A percentile compares a stretch with the other conserved stretches of the same genome.
These are phyloP conservation scores for Lithobates sylvaticus DNA, from an alignment of 2,797 vertebrate genomes.

Conservation along the genomic window DNA sequence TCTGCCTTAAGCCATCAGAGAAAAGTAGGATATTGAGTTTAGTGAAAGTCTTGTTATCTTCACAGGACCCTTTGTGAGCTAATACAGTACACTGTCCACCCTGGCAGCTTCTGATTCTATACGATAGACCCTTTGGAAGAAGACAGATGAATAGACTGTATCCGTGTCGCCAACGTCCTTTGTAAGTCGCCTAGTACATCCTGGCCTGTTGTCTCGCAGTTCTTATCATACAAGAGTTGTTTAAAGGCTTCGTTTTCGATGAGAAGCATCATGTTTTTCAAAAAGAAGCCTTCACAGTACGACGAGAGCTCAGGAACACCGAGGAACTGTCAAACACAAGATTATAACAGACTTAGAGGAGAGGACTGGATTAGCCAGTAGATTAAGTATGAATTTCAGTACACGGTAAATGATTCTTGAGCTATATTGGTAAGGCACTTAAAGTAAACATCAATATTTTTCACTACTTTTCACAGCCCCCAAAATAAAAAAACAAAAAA, in stretches of 20 bases:
- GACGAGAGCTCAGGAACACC: slow-evolving; percentile 90
- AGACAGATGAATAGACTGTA: slow-evolving; percentile 98
- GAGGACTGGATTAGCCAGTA: background rate
- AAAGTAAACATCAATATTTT: too few relatives aligned
- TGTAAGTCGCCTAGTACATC: slow-evolving; percentile 94
- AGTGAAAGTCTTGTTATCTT: slow-evolving; percentile 64
- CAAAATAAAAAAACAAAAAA: too few relatives aligned
- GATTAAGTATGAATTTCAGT: too few relatives aligned
- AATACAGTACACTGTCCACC: slow-evolving; percentile 65
- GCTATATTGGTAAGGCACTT: too few relatives aligned
- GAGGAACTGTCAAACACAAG: slow-evolving; percentile 84
- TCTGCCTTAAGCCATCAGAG: slow-evolving; percentile 66
- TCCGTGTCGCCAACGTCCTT: slow-evolving; percentile 92
- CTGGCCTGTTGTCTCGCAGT: slow-evolving; percentile 82
- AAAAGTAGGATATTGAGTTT: slow-evolving; percentile 60
- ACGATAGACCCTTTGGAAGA: slow-evolving; percentile 97
- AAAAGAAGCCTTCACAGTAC: slow-evolving; percentile 97
- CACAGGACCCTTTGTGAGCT: slow-evolving; percentile 64
- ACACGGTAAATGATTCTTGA: too few relatives aligned
- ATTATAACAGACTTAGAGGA: slow-evolving; percentile 59
- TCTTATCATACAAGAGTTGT: slow-evolving; percentile 91
- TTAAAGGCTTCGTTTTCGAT: slow-evolving; percentile 96
- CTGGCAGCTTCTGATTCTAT: slow-evolving; percentile 74
- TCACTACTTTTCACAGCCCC: too few relatives aligned
- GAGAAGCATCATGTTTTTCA: slow-evolving; percentile 98